These are phyloP conservation scores for Pteronura brasiliensis DNA, from an alignment of 2,113 vertebrate genomes.

Conservation along the genomic window DNA sequence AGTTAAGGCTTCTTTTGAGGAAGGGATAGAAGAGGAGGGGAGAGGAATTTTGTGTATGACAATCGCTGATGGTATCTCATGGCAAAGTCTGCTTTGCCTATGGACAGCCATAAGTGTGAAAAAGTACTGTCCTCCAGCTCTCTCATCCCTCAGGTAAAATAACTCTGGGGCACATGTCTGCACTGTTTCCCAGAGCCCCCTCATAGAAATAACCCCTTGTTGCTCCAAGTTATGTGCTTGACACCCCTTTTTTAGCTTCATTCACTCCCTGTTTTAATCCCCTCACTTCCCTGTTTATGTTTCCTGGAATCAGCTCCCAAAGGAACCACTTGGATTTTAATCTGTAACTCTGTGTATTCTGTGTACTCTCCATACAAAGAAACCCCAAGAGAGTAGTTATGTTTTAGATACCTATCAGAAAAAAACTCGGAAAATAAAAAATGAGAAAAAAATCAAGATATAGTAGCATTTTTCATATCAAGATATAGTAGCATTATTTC, in stretches of 20 bases:
- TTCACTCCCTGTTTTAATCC: not conserved
- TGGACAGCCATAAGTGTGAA: not conserved
- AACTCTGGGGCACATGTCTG: not conserved
- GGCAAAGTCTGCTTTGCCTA: not conserved
- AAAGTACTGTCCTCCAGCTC: not conserved
- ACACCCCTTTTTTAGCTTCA: not conserved
- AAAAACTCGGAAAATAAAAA: not conserved
- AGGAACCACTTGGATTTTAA: not conserved
- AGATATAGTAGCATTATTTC: not conserved
- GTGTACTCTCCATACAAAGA: not conserved
- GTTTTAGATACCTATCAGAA: not conserved
- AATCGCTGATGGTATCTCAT: not conserved
- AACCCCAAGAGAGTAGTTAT: not conserved
- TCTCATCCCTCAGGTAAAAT: not conserved
- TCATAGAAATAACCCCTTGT: not conserved
- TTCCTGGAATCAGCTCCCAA: not conserved
- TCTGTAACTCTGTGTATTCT: not conserved
- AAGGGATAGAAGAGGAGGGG: not conserved
- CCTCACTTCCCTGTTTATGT: not conserved
- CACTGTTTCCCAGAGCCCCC: not conserved
- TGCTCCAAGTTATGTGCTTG: not conserved
- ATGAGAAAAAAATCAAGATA: not conserved
- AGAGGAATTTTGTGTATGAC: not conserved
- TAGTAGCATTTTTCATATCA: not conserved
- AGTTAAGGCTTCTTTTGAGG: not conserved